Evolutionary conservation across 1,140 invertebrate genomes (phyloP), one percentile per base, ranked within the genome.

Genomic region (Drosophila sulfurigaster): DNA sequence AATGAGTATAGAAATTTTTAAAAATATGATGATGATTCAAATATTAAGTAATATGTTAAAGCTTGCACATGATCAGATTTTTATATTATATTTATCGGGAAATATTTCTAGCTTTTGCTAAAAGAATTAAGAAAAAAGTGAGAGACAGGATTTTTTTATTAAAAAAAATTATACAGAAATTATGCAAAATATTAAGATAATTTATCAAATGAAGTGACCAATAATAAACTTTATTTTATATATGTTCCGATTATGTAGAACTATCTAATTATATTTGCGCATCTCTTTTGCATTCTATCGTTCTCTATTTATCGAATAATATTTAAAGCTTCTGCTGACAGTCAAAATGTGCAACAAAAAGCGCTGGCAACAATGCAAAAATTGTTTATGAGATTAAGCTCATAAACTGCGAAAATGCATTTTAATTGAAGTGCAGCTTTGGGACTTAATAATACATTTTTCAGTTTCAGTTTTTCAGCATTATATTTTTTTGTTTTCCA

Each of bases 391-490:
- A 91, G 86, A 90, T 90, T 90, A 82, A 91, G 77, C 88, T 75
- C 87, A 81, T 91, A 91, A 91, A 91, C 65, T 91, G 88, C 35
- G 78, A 91, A 91, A 91, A 91, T 91, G 88, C 87, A 91, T 91
- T 91, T 91, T 91, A 91, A 91, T 91, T 91, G 87, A 91, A 91
- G 87, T 91, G 88, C 79, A 91, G 88, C 87, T 88, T 83, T 87
- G 87, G 87, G 87, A 91, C 81, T 87, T 88, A 71, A 88, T 88
- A 88, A 85, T 85, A 76, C 59, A 77, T 54, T 20, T 71, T 64
- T 65, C 51, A 30, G 35, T 56, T 38, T 8, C 20, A 25, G 20
- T 25, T 25, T 25, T 15, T n/a, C 57, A 59, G 46, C 66, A 54
- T 60, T 16, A 25, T 25, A 25, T 74, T 8, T 49, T 57, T 43